Evolutionary conservation across 2,113 vertebrate species (phyloP).

Genomic region (Holacanthus passer): DNA sequence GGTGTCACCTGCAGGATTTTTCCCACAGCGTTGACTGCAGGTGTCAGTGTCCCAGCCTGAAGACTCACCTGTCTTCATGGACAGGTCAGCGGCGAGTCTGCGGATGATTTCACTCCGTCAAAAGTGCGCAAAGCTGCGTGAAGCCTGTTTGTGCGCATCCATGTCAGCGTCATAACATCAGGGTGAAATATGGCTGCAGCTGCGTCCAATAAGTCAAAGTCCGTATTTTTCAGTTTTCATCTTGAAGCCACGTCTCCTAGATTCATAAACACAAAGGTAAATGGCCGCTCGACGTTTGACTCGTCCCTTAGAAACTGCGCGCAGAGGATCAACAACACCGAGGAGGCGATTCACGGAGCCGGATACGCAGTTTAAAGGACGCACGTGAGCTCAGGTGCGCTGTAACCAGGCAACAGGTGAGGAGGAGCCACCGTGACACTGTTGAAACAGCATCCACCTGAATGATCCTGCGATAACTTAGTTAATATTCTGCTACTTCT

Average conservation of each 20-base stretch:
- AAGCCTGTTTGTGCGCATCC: no score
- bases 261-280: neutral
- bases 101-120: conserved; percentile 4
- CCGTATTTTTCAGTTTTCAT: neutral
- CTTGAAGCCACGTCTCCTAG: neutral
- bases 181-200: no score
- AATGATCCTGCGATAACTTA: no score
- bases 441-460: no score
- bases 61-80: conserved; percentile 37
- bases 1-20: no score
- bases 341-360: conserved; percentile 39
- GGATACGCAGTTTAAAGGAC: conserved; percentile 15
- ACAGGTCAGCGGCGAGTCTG: conserved; percentile 15
- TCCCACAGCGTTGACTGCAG: no score
- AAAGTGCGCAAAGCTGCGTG: conserved; percentile 4
- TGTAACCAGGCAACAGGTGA: conserved; percentile 38
- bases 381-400: conserved; percentile 4
- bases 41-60: neutral
- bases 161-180: neutral
- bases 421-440: no score
- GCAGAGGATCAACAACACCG: neutral
- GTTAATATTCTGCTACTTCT: no score
- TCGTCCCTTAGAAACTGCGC: conserved; percentile 27
- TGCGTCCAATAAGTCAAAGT: neutral
- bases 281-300: neutral